Base-by-base conservation (phyloP, 2,113 vertebrate species). In the Genyomyrus donnyi region DNA sequence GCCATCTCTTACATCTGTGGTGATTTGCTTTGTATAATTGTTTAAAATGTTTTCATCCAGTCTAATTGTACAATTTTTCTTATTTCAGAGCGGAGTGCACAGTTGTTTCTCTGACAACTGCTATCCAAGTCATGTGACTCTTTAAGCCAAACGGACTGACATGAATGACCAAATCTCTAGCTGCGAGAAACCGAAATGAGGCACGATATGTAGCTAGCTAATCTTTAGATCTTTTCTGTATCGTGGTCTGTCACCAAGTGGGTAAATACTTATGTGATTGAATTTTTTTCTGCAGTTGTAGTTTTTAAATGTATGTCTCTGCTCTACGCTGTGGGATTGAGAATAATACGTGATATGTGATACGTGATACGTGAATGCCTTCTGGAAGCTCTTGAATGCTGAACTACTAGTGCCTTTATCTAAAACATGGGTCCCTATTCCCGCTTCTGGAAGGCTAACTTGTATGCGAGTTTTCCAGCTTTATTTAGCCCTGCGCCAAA, bases 71-170 rank as follows among this genome's bases (percentile, higher is more conserved):
- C 93, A 77, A 91, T 88, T 92, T 95, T 93, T 95, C 91, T 96
- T 95, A 83, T 89, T 89, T 89, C 96, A 96, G 96, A 95, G 95
- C 95, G 91, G 96, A 96, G 94, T 96, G 96, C 94, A 96, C 96
- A 94, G 96, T 96, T 94, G 95, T 96, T 95, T 95, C 96, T 89
- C 93, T 96, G 91, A 94, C 95, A 90, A 95, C 96, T 89, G 95
- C 96, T 91, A 96, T 96, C 94, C 96, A 96, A 92, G 95, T 96
- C 90, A 96, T 96, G 94, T 96, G 94, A 96, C 31, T 19, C 48
- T 50, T 52, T 53, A 50, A 50, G 88, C 6, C 27, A 35, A 80
- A 74, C 3, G 27, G 48, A 50, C 70, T 15, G 46, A 49, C 31
- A 3, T 46, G 42, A 80, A 39, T 15, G 46, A 39, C 48, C 27